Evolutionary conservation across 2,797 vertebrate species (phyloP).

Genomic region (Chromis chromis): DNA sequence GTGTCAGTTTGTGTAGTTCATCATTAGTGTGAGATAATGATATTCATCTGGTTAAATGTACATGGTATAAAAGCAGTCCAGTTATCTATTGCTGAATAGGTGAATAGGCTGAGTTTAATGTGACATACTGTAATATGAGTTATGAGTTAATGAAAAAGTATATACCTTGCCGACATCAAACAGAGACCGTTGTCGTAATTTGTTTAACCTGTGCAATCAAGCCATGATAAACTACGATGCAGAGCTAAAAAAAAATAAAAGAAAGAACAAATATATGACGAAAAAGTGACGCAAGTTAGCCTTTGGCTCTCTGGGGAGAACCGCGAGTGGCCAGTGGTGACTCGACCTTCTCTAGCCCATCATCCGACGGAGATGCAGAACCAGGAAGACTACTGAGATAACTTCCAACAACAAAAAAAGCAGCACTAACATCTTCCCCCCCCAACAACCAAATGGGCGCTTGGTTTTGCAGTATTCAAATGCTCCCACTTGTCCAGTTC

Average conservation of each 20-base stretch:
- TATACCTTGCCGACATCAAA: slow-evolving; percentile 79
- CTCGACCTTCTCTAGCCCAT: slow-evolving; percentile 51
- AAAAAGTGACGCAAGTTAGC: slow-evolving; percentile 67
- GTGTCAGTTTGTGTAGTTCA: slow-evolving; percentile 67
- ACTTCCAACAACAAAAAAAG: slow-evolving; percentile 50
- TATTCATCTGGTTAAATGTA: slow-evolving; percentile 60
- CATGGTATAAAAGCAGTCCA: slow-evolving; percentile 62
- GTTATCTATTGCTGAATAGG: slow-evolving; percentile 67
- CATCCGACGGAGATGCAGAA: slow-evolving; percentile 56
- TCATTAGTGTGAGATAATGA: slow-evolving; percentile 76
- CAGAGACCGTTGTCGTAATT: slow-evolving; percentile 85
- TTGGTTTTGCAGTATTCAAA: slow-evolving; percentile 63
- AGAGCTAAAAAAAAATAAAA: slow-evolving; percentile 63
- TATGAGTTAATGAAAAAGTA: slow-evolving; percentile 58
- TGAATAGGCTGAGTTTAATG: slow-evolving; percentile 65
- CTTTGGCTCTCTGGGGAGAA: slow-evolving; percentile 58
- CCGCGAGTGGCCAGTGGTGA: slow-evolving; percentile 39
- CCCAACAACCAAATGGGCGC: slow-evolving; percentile 46
- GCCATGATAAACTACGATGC: slow-evolving; percentile 78
- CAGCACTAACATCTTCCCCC: slow-evolving; percentile 56
- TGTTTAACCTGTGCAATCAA: slow-evolving; percentile 79
- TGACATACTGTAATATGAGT: slow-evolving; percentile 52
- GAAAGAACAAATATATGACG: slow-evolving; percentile 44
- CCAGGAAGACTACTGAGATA: slow-evolving; percentile 72
- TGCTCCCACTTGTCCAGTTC: slow-evolving; percentile 66